A percentile compares a stretch with the other conserved stretches of the same genome.
Evolutionary conservation across 1,140 invertebrate genomes (phyloP).

Genomic region (Drosophila funebris): DNA sequence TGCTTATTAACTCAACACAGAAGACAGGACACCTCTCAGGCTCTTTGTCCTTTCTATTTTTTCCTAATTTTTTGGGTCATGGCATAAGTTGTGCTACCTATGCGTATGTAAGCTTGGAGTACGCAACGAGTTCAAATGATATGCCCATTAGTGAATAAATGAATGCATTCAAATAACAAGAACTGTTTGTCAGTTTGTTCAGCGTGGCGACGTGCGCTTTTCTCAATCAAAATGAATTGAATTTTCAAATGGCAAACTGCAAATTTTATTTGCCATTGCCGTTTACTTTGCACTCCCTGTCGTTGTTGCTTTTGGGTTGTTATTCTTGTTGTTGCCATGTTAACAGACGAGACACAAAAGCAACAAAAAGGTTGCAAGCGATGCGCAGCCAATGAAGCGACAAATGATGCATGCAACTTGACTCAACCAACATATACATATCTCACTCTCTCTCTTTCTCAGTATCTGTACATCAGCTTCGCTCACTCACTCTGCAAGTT

Average conservation of each 20-base stretch:
- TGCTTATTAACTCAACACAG: constrained; percentile 55
- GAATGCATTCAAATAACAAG: constrained; percentile 27
- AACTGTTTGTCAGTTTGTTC: constrained; percentile 18
- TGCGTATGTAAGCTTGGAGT: not conserved
- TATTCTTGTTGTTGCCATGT: constrained; percentile 37
- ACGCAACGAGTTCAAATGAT: not conserved
- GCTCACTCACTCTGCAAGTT: constrained; percentile 2
- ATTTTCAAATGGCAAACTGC: constrained; percentile 46
- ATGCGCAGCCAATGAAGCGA: constrained; percentile 37
- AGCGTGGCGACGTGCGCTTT: constrained; percentile 17
- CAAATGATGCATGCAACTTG: constrained; percentile 47
- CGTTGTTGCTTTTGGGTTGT: not conserved
- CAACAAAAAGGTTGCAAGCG: constrained; percentile 17
- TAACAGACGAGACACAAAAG: constrained; percentile 34
- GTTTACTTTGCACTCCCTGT: constrained; percentile 19
- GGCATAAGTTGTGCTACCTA: not conserved
- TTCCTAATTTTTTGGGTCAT: constrained; percentile 5
- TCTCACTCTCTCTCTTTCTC: not conserved
- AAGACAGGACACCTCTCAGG: constrained; percentile 43
- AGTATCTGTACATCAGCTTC: too few species aligned
- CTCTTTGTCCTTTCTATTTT: not conserved
- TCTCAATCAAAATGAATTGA: constrained; percentile 50
- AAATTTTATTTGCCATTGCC: constrained; percentile 42
- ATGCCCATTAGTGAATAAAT: constrained; percentile 27
- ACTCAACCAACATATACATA: not conserved